A percentile compares a stretch with the other conserved stretches of the same genome.
phyloP scores from a whole-genome alignment of 2,113 vertebrate species.

The Anolis sagrei region DNA sequence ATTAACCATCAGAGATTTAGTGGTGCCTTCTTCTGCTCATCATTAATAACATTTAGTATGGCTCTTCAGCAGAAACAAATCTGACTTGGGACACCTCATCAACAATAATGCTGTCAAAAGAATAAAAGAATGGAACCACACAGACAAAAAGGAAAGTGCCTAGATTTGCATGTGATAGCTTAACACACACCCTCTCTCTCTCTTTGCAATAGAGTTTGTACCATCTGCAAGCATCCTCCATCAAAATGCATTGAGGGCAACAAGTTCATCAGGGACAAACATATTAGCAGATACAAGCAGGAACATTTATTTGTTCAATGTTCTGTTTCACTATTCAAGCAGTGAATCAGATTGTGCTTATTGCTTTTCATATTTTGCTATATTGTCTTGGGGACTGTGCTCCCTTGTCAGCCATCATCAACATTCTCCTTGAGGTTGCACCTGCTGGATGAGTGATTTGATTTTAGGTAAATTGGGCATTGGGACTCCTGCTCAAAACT shows the following conservation, averaged over 20 bases:
- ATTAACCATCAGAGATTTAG: too few relatives aligned
- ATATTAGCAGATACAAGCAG: conserved; percentile 4
- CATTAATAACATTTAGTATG: too few relatives aligned
- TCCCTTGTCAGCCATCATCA: conserved; percentile 46
- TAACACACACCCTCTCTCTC: background rate
- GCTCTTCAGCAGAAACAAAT: too few relatives aligned
- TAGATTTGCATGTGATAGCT: background rate
- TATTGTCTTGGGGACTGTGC: conserved; percentile 8
- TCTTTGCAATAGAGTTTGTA: background rate
- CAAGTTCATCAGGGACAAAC: background rate
- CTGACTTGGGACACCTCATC: too few relatives aligned
- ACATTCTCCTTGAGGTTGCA: conserved; percentile 43
- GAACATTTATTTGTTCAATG: background rate
- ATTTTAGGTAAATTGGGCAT: conserved; percentile 58
- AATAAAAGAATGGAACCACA: too few relatives aligned
- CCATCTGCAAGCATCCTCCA: background rate
- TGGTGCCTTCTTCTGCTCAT: too few relatives aligned
- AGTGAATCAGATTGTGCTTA: background rate
- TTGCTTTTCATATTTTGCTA: conserved; percentile 12
- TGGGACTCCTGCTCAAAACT: conserved; percentile 58
- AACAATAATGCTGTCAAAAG: too few relatives aligned
- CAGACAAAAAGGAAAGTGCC: too few relatives aligned
- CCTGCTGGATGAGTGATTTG: conserved; percentile 52
- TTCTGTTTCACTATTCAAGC: background rate
- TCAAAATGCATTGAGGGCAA: background rate